Evolutionary conservation across 1,140 invertebrate species (phyloP).

Genomic region (Drosophila serrata): DNA sequence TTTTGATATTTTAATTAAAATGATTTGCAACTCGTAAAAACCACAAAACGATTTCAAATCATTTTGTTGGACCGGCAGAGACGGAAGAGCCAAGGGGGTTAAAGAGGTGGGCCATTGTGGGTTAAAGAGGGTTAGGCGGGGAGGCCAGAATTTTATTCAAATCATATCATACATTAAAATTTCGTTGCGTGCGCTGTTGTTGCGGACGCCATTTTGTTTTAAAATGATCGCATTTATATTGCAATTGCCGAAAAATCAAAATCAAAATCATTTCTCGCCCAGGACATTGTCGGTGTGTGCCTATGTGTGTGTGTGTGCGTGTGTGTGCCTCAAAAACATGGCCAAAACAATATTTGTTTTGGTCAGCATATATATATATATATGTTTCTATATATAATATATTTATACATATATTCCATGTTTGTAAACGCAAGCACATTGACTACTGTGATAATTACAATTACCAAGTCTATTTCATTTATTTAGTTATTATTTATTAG

Average conservation of each 20-base stretch:
- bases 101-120: neutral
- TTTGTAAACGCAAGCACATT: conserved; percentile 4
- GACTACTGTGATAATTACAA: neutral
- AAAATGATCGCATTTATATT: conserved; percentile 80
- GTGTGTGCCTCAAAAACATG: conserved; percentile 48
- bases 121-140: neutral
- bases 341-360: conserved; percentile 77
- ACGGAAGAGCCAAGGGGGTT: neutral
- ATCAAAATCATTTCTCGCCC: conserved; percentile 72
- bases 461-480: neutral
- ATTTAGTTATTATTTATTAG: neutral
- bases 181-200: conserved; percentile 18
- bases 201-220: conserved; percentile 72
- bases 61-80: conserved; percentile 39
- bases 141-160: conserved; percentile 63
- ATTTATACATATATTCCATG: conserved; percentile 8
- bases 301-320: neutral
- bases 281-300: conserved; percentile 34
- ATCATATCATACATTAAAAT: conserved; percentile 78
- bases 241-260: conserved; percentile 73
- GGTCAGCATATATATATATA: conserved; percentile 29
- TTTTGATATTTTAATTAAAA: conserved; percentile 86
- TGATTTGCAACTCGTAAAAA: conserved; percentile 85
- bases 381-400: conserved; percentile 20
- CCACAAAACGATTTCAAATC: conserved; percentile 85